Evolutionary conservation across 2,113 vertebrate genomes (phyloP), one percentile per base, ranked within the genome.

Genomic region (Leptobrachium ailaonicum): DNA sequence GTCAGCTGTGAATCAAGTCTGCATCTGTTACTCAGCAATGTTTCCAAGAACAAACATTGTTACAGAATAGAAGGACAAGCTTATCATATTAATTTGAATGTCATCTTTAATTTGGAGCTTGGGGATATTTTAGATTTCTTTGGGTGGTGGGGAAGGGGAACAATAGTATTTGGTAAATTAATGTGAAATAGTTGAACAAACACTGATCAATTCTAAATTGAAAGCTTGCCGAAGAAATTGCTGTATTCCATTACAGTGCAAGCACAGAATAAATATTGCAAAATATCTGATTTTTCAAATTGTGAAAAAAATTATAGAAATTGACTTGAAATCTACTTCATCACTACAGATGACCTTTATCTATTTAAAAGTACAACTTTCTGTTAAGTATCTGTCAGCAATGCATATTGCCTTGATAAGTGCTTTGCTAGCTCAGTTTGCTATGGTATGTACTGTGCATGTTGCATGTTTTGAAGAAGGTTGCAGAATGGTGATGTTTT

Each of bases 361-460:
- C 86, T 85, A 82, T 83, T 77, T 88, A 78, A 73, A 69, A 78
- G 83, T 76, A 66, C 85, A 83, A 82, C 75, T 87, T 87, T 84
- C 60, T 82, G 73, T 87, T 85, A 66, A 79, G 13, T 83, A 68
- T 84, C 79, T 87, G 83, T 83, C 82, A 83, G 75, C 81, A 84
- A 79, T 88, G 83, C 85, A 84, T 87, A 32, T 87, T 89, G 86
- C 82, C 83, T 86, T 82, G 88, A 47, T 80, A 78, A 84, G 82
- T 83, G 87, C 87, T 90, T 85, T 89, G 85, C 87, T 88, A 85
- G 72, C 82, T 85, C 83, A 85, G 82, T 90, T 87, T 88, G 86
- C 87, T 80, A 85, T 86, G 86, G 84, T 90, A 87, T 86, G 87
- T 88, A 85, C 83, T 82, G 79, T 88, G 86, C 88, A 85, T 83